Evolutionary conservation across 2,797 vertebrate genomes (phyloP).

Genomic region (Coilia nasus): DNA sequence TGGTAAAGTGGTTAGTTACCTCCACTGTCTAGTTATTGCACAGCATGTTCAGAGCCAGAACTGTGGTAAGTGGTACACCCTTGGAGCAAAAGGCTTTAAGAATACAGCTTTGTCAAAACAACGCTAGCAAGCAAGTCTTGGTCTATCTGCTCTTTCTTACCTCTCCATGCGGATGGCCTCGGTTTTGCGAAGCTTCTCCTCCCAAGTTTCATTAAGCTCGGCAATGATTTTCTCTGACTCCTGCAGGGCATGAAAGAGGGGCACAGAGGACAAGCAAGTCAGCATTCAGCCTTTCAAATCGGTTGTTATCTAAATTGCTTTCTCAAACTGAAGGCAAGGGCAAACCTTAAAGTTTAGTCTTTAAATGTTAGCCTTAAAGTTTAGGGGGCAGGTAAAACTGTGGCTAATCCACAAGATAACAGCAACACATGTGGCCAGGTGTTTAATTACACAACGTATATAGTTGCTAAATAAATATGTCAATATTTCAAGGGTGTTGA

Average conservation of each 20-base stretch:
- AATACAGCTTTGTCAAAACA: not conserved
- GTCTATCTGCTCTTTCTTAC: conserved; percentile 64
- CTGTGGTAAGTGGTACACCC: not conserved
- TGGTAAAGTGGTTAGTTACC: too few relatives aligned
- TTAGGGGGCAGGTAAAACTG: not conserved
- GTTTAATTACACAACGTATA: not conserved
- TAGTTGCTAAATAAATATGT: not conserved
- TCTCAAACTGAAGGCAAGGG: not conserved
- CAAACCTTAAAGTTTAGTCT: not conserved
- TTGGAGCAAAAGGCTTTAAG: not conserved
- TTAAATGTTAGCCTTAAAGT: not conserved
- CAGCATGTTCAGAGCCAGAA: not conserved
- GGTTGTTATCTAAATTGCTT: conserved; percentile 9
- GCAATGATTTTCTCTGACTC: conserved; percentile 99
- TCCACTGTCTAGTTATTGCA: conserved; percentile 12
- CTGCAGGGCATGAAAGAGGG: conserved; percentile 62
- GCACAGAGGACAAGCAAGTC: not conserved
- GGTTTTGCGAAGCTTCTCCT: conserved; percentile 96
- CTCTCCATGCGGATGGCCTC: conserved; percentile 99
- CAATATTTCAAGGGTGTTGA: not conserved
- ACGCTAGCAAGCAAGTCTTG: not conserved
- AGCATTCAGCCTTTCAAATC: not conserved
- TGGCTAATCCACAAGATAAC: not conserved
- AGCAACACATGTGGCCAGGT: not conserved
- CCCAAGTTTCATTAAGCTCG: conserved; percentile 98